Base-by-base conservation (phyloP, 2,888 invertebrate species). In the Drosophila maculinotata region DNA sequence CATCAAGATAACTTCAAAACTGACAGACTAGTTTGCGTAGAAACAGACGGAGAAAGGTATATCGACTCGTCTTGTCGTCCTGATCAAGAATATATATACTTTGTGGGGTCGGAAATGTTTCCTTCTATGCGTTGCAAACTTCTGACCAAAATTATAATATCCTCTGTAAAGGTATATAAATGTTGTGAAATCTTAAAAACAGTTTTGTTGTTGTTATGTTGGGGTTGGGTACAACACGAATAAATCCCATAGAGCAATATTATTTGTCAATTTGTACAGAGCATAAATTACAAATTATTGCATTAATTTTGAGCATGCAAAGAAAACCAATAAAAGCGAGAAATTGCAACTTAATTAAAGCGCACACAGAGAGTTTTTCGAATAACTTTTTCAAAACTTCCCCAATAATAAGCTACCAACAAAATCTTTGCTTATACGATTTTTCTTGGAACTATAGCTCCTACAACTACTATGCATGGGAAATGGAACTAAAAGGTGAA, bases 401-500 rank as follows among this genome's bases (percentile, higher is more conserved):
- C 5, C 8, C 12, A 12, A 33, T 25, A 33, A 30, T 4, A 45
- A 17, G 25, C 5, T 26, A 17, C 6, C 17, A 26, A 14, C 14
- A 28, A 57, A 25, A 14, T 30, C 54, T n/a, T 14, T 4, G 23
- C 8, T 10, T 25, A 14, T 15, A 7, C 15, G 8, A 39, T n/a
- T 10, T 36, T 23, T 28, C 7, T n/a, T n/a, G 12, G 20, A 6
- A 28, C 42, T 26, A 28, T 3, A 3, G 42, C 14, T 8, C n/a
- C 36, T 4, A 14, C 41, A 8, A n/a, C 36, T 4, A 14, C 41
- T 15, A 15, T 44, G 15, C 14, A 12, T n/a, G 39, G 39, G 10
- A 45, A 45, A 36, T 31, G 30, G 26, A 26, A 45, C 39, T 39
- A 8, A 57, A 14, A 9, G 38, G 15, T 1, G 8, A 35, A 7